These are phyloP conservation scores for Drosophila willistoni DNA, from an alignment of 1,140 invertebrate genomes.

Conservation along the genomic window DNA sequence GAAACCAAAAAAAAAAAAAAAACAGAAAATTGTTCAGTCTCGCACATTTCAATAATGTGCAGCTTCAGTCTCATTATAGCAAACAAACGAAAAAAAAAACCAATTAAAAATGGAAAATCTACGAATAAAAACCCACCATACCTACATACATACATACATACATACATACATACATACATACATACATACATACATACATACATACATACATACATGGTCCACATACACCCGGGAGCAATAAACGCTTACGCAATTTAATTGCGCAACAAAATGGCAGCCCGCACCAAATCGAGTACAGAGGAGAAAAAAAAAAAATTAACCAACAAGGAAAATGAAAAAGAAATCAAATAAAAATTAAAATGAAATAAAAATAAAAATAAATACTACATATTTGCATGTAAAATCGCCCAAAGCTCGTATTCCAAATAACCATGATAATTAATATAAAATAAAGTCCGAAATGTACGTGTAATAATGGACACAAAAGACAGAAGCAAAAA, in stretches of 20 bases:
- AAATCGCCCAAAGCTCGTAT: slow-evolving; percentile 55
- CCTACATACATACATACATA: slow-evolving; percentile 17
- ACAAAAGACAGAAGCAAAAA: too few species aligned
- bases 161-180: background rate
- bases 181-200: slow-evolving; percentile 17
- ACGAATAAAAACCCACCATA: slow-evolving; percentile 27
- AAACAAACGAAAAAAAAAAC: slow-evolving; percentile 62
- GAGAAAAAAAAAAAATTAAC: slow-evolving; percentile 10
- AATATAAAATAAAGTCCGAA: slow-evolving; percentile 65
- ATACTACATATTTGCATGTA: slow-evolving; percentile 33
- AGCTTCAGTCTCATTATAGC: slow-evolving; percentile 58
- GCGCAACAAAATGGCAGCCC: slow-evolving; percentile 69
- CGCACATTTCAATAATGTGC: slow-evolving; percentile 61
- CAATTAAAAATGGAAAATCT: slow-evolving; percentile 55
- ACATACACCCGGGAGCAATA: slow-evolving; percentile 71
- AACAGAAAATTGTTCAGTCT: slow-evolving; percentile 3
- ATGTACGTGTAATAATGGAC: background rate
- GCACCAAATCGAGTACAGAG: slow-evolving; percentile 7
- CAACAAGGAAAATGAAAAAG: slow-evolving; percentile 1
- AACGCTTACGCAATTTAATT: slow-evolving; percentile 80
- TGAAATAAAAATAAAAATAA: slow-evolving; percentile 26
- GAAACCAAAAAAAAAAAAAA: slow-evolving; percentile 31
- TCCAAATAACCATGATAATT: slow-evolving; percentile 68
- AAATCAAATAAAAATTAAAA: slow-evolving; percentile 33
- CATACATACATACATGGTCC: slow-evolving; percentile 1